Percentiles rank a stretch among this genome's conserved stretches.
Evolutionary conservation across 2,797 vertebrate species (phyloP).

Genomic region (Myripristis murdjan): DNA sequence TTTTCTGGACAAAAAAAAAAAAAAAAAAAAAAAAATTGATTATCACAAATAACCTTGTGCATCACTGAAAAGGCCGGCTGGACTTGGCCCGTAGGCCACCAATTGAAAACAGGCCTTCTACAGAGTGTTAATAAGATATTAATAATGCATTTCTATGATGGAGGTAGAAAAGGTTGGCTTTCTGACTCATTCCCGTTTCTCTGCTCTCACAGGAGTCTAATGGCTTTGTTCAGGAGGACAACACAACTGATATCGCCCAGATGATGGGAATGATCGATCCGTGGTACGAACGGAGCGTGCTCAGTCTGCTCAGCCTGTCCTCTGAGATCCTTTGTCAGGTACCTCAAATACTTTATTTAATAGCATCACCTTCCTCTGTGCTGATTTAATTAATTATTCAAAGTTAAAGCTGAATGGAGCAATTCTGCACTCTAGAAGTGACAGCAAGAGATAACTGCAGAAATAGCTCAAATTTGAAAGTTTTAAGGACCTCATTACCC

Average conservation of each 20-base stretch:
- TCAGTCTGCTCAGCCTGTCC: slow-evolving; percentile 92
- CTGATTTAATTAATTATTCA: not conserved
- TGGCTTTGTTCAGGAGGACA: slow-evolving; percentile 72
- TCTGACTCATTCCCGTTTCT: not conserved
- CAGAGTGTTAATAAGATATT: no score
- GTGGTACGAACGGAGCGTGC: slow-evolving; percentile 96
- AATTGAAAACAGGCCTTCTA: no score
- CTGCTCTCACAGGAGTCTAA: slow-evolving; percentile 49
- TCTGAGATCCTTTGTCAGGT: slow-evolving; percentile 92
- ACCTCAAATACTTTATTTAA: not conserved
- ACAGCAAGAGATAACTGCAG: no score
- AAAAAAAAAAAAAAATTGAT: no score
- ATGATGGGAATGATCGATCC: slow-evolving; percentile 94
- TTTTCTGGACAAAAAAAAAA: no score
- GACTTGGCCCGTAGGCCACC: no score
- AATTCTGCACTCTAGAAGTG: no score
- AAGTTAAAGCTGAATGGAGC: no score
- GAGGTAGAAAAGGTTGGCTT: not conserved
- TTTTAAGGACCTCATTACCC: no score
- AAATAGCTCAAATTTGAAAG: no score
- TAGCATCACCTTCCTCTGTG: not conserved
- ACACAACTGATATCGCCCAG: slow-evolving; percentile 90
- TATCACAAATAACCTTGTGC: no score
- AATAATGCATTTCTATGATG: not conserved
- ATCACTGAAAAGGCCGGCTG: no score